phyloP scores from a whole-genome alignment of 2,113 vertebrate species.

The Ochotona curzoniae region DNA sequence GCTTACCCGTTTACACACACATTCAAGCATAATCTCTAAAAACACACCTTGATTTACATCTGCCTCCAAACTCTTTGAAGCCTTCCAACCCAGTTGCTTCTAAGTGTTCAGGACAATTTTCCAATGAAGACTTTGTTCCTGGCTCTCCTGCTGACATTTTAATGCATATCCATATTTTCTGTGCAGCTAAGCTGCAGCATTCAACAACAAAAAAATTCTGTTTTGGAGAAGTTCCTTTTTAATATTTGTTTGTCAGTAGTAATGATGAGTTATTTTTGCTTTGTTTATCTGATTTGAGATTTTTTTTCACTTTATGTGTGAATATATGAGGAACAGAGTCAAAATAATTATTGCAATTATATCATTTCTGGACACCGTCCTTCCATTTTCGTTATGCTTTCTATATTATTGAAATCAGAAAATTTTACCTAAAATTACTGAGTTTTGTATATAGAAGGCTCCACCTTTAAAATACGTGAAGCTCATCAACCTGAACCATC shows the following conservation, averaged over 20 bases:
- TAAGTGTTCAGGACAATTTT: not conserved
- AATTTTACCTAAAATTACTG: conserved; percentile 69
- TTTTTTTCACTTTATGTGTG: not conserved
- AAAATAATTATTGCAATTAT: not conserved
- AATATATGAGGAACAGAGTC: not conserved
- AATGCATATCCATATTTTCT: not conserved
- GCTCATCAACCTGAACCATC: conserved; percentile 54
- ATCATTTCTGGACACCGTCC: not conserved
- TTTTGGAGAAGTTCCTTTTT: conserved; percentile 9
- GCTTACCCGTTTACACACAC: not conserved
- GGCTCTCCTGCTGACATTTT: not conserved
- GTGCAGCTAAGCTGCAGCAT: not conserved
- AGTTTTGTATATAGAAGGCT: conserved; percentile 68
- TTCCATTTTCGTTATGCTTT: not conserved
- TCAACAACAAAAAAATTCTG: not conserved
- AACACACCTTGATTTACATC: not conserved
- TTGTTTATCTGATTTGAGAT: not conserved
- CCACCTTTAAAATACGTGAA: conserved; percentile 70
- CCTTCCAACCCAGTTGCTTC: not conserved
- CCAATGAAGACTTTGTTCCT: not conserved
- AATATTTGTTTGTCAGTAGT: not conserved
- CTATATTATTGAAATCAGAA: conserved; percentile 30
- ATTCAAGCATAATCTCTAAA: not conserved
- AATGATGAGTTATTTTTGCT: conserved; percentile 29
- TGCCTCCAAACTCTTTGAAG: not conserved